These are phyloP conservation scores for Habropoda laboriosa DNA, from an alignment of 1,140 invertebrate genomes.

Conservation along the genomic window DNA sequence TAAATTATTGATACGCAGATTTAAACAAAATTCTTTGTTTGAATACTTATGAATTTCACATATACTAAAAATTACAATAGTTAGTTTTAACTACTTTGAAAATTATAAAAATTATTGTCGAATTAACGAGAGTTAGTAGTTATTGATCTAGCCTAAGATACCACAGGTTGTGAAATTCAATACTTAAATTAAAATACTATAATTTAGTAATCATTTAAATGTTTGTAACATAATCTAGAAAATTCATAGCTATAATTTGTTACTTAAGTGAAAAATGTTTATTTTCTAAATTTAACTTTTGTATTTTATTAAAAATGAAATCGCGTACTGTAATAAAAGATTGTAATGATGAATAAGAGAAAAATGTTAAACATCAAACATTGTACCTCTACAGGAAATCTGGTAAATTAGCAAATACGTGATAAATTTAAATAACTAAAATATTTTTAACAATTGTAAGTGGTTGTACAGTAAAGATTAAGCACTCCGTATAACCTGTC, in stretches of 20 bases:
- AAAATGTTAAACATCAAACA: not conserved
- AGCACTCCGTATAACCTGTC: constrained; percentile 2
- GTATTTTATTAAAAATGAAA: not conserved
- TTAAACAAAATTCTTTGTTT: too few relatives aligned
- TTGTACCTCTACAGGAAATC: not conserved
- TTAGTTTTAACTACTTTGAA: not conserved
- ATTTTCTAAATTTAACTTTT: not conserved
- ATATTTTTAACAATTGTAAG: not conserved
- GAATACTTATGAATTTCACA: too few relatives aligned
- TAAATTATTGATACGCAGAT: too few relatives aligned
- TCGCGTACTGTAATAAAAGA: not conserved
- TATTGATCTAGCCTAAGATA: not conserved
- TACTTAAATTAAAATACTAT: not conserved
- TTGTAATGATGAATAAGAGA: not conserved
- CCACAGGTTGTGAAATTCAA: not conserved
- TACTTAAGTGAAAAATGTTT: not conserved
- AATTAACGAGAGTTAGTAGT: not conserved
- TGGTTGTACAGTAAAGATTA: not conserved
- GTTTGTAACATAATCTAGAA: not conserved
- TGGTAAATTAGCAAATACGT: not conserved
- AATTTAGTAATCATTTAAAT: not conserved
- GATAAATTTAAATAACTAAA: not conserved
- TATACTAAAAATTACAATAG: not conserved
- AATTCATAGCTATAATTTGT: not conserved
- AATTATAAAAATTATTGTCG: not conserved